Conservation (phyloP, 2,888 invertebrate genomes). For the Synergus japonicus region DNA sequence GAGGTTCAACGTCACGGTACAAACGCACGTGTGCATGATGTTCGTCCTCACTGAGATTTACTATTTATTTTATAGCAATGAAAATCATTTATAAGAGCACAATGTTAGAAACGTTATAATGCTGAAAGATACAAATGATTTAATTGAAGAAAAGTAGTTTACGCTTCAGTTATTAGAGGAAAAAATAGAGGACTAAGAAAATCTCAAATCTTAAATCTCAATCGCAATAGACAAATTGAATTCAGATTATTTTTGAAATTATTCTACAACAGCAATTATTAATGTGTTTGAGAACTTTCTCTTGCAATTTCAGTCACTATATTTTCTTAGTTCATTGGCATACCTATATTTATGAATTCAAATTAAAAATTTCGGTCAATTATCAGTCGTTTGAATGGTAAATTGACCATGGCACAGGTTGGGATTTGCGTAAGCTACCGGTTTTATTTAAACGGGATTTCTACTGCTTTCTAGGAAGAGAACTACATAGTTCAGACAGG, state of each 20-base stretch:
- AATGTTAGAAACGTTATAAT: neutral
- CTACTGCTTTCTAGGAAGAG: constrained; percentile 36
- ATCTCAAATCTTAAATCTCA: no score
- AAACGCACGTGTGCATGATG: no score
- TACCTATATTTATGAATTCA: constrained; percentile 1
- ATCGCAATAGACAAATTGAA: neutral
- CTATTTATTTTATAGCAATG: neutral
- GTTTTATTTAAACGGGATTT: constrained; percentile 40
- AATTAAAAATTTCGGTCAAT: constrained; percentile 17
- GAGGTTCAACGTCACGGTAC: neutral
- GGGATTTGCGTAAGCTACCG: constrained; percentile 25
- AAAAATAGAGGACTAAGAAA: neutral
- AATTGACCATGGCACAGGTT: constrained; percentile 35
- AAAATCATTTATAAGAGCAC: neutral
- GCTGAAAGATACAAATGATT: neutral
- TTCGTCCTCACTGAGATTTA: neutral
- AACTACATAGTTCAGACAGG: constrained; percentile 13
- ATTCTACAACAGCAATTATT: neutral
- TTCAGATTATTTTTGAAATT: neutral
- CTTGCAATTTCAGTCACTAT: neutral
- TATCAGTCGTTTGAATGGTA: constrained; percentile 26
- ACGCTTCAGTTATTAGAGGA: no score
- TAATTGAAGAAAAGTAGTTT: neutral
- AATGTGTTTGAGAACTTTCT: neutral
- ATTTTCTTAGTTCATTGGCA: neutral